Conservation (phyloP, 2,113 vertebrate species). For the Dolichotis patagonum region DNA sequence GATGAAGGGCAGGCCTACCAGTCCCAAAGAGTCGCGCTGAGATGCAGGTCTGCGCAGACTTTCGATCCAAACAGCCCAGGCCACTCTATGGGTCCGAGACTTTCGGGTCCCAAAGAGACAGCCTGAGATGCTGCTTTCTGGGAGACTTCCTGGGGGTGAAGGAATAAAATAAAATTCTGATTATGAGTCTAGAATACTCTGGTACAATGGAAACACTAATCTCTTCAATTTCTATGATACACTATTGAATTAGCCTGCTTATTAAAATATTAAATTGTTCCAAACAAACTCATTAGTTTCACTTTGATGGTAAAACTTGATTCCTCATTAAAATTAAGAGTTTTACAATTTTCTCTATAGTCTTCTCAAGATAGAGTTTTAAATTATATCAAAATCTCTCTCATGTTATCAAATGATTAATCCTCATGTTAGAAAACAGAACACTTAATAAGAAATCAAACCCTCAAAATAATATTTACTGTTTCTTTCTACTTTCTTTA, state of each 20-base stretch:
- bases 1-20: no score
- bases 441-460: not conserved
- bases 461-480: not conserved
- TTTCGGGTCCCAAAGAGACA: no score
- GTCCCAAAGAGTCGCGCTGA: no score
- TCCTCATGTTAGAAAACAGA: not conserved
- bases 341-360: not conserved
- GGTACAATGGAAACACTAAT: not conserved
- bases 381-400: not conserved
- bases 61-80: no score
- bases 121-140: no score
- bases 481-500: not conserved
- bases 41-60: no score
- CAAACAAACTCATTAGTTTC: not conserved
- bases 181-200: not conserved
- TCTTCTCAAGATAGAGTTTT: not conserved
- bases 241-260: not conserved
- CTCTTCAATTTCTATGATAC: not conserved
- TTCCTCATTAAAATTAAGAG: not conserved
- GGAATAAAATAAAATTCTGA: not conserved
- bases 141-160: no score
- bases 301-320: not conserved
- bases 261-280: not conserved
- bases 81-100: no score
- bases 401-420: not conserved